Base-by-base conservation (phyloP, 2,797 vertebrate genomes). In the Psittacula derbiana region DNA sequence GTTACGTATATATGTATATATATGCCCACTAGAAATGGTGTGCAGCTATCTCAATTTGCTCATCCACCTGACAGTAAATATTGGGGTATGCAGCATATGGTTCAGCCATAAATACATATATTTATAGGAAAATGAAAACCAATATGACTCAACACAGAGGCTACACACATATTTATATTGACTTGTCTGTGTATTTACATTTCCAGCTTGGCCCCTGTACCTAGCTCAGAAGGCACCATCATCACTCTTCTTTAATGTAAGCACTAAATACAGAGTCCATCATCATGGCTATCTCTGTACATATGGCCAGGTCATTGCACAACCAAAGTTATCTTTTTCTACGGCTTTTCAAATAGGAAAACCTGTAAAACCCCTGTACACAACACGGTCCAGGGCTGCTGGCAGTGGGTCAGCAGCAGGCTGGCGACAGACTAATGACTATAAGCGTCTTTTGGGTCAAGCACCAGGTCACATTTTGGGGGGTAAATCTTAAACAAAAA, bases 401-500 rank as follows among this genome's bases (percentile, higher is more conserved):
- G 82, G 71, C 55, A 33, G 15, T 31, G 15, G 46, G 41, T 49
- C 67, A 70, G 53, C 58, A 76, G 50, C 38, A 79, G 58, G 23
- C 50, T 82, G 80, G 44, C 2, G 38, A 78, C 43, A 90, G 55
- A 62, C 18, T 52, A 50, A 41, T 41, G 71, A 66, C 13, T 72
- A 24, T 7, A 80, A 94, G 40, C 21, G 5, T 69, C 47, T 78
- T 92, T 69, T 44, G 73, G 40, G 41, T 89, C 62, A 92, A 94
- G 41, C 41, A 90, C 13, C 31, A 40, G 66, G 27, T 49, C 18
- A 58, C 71, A 16, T 96, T 95, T 81, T 66, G 53, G 30, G 83
- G 81, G 46, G 11, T 55, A 86, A 87, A 91, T n/a, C 43, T 64
- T 50, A 38, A 69, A 73, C 62, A 95, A 91, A 91, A 96, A 86